Conservation (phyloP, 1,140 invertebrate species). For the Penaeus japonicus region DNA sequence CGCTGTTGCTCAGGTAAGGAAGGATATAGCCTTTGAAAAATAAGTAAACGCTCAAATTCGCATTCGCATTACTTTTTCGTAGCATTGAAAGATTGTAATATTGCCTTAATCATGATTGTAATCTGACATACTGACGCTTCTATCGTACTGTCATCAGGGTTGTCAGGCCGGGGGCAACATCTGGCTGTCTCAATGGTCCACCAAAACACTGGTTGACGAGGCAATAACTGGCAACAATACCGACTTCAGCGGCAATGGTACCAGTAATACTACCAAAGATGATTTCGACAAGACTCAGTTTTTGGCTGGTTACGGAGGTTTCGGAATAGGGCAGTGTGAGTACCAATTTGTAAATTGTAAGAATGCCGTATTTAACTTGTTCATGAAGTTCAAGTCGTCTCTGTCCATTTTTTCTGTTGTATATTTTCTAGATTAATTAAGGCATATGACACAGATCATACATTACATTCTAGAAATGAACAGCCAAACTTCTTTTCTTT, state of each 20-base stretch:
- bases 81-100: too few species aligned
- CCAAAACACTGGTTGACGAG: background rate
- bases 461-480: too few species aligned
- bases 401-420: too few species aligned
- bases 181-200: conserved; percentile 88
- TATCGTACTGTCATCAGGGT: conserved; percentile 48
- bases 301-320: conserved; percentile 7
- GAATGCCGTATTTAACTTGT: too few species aligned
- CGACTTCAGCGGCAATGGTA: background rate
- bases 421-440: too few species aligned
- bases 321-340: conserved; percentile 28
- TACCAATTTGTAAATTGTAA: background rate
- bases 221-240: too few species aligned
- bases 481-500: too few species aligned
- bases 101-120: too few species aligned
- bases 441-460: too few species aligned
- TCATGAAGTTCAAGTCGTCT: too few species aligned
- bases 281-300: background rate
- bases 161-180: conserved; percentile 91
- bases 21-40: background rate
- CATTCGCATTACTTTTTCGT: background rate
- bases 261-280: background rate
- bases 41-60: background rate
- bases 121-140: too few species aligned
- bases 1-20: conserved; percentile 71